Percentiles rank a stretch among this genome's conserved stretches.
These are phyloP conservation scores for Drosophila murphyi DNA, from an alignment of 1,140 invertebrate genomes.

Conservation along the genomic window DNA sequence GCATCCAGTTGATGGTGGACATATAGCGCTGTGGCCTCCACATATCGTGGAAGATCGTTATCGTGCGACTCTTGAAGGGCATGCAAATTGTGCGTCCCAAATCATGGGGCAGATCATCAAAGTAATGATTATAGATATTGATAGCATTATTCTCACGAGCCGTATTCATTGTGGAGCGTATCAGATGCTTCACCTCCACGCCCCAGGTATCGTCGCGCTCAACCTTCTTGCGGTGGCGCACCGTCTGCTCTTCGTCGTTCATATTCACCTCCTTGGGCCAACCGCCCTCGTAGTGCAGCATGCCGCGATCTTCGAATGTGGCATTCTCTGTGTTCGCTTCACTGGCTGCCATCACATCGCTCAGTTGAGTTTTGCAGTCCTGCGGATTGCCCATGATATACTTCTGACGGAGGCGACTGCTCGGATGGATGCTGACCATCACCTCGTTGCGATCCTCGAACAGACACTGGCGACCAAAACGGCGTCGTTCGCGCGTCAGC, in stretches of 20 bases:
- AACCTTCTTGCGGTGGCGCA: slow-evolving; percentile 94
- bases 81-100: slow-evolving; percentile 50
- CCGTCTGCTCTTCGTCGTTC: slow-evolving; percentile 93
- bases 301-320: slow-evolving; percentile 86
- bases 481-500: slow-evolving; percentile 86
- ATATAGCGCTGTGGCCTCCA: slow-evolving; percentile 87
- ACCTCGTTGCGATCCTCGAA: slow-evolving; percentile 91
- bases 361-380: slow-evolving; percentile 87
- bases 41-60: slow-evolving; percentile 73
- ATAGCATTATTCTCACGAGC: slow-evolving; percentile 95
- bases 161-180: slow-evolving; percentile 79
- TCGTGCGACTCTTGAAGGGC: slow-evolving; percentile 49
- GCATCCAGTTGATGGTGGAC: slow-evolving; percentile 93
- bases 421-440: slow-evolving; percentile 89
- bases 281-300: slow-evolving; percentile 96
- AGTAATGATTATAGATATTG: slow-evolving; percentile 95
- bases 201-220: slow-evolving; percentile 95
- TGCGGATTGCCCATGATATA: slow-evolving; percentile 90
- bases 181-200: slow-evolving; percentile 62
- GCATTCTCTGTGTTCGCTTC: slow-evolving; percentile 87
- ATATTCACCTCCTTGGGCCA: slow-evolving; percentile 97
- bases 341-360: slow-evolving; percentile 87
- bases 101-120: slow-evolving; percentile 85
- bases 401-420: slow-evolving; percentile 85
- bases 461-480: slow-evolving; percentile 89